Base-by-base conservation (phyloP, 2,888 invertebrate species). In the Carpatolechia fugitivella region DNA sequence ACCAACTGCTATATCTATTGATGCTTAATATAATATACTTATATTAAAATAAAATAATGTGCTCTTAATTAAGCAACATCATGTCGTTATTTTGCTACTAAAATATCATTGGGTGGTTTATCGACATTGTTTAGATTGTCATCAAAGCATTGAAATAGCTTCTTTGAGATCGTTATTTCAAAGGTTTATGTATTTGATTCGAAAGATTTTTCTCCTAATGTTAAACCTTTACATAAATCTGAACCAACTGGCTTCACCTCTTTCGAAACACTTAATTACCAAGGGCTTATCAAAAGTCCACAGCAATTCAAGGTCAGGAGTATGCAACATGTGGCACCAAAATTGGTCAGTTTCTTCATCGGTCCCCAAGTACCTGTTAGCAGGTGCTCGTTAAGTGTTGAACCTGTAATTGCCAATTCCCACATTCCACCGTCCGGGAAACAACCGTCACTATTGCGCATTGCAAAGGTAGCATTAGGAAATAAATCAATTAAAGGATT, bases 401-500 rank as follows among this genome's bases (percentile, higher is more conserved):
- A 44, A 44, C 44, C 29, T 44, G 20, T 44, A 44, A 44, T 44
- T 44, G 14, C 29, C 7, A 7, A 24, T 44, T 44, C 20, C 44
- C 14, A 29, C 29, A 29, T 44, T 44, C 44, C 44, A 29, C 24
- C 44, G 44, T 44, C 44, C 44, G 29, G 44, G 44, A 44, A 44
- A 44, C 44, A 44, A 6, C 44, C 58, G 40, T 44, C 52, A 56
- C 54, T 56, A 13, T 44, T 44, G 44, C 44, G 20, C 0, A 24
- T 24, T 24, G 6, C 24, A 24, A 6, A n/a, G n/a, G n/a, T n/a
- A n/a, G 24, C 6, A 24, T 24, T 24, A 24, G 24, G 24, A 24
- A 24, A 24, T 24, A 24, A 3, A 24, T 6, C 24, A 24, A 24
- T 24, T n/a, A n/a, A n/a, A n/a, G 13, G 20, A 44, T 13, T 20